Conservation (phyloP, 2,113 vertebrate genomes). For the Upupa epops region DNA sequence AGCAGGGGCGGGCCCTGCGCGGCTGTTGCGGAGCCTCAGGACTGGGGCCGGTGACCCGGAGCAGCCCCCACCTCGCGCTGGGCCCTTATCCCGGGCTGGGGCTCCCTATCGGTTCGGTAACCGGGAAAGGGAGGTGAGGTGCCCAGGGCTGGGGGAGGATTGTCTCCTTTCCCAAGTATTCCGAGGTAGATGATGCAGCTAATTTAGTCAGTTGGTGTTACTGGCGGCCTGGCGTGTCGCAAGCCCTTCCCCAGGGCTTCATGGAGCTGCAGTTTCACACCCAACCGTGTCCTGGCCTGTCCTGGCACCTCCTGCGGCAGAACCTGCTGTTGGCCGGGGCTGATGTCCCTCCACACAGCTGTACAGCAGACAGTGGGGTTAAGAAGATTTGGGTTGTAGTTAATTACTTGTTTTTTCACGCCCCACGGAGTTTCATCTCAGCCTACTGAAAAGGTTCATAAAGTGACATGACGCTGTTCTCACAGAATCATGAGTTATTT, state of each 20-base stretch:
- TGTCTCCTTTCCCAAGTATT: background rate
- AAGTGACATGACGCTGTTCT: background rate
- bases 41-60: too few relatives aligned
- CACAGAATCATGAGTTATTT: too few relatives aligned
- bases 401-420: background rate
- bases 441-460: background rate
- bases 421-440: background rate
- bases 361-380: background rate
- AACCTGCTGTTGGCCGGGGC: background rate
- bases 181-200: background rate
- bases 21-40: too few relatives aligned
- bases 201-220: background rate
- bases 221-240: background rate
- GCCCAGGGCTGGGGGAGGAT: background rate
- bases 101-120: background rate
- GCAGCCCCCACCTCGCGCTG: too few relatives aligned
- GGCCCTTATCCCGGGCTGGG: background rate
- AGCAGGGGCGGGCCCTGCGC: background rate
- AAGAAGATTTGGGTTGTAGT: background rate
- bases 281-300: fast-evolving
- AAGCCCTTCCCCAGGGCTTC: background rate
- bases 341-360: fast-evolving
- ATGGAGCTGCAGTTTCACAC: background rate
- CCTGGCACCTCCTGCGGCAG: background rate
- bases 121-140: background rate